These are phyloP conservation scores for Chamaea fasciata DNA, from an alignment of 2,113 vertebrate genomes.

Conservation along the genomic window DNA sequence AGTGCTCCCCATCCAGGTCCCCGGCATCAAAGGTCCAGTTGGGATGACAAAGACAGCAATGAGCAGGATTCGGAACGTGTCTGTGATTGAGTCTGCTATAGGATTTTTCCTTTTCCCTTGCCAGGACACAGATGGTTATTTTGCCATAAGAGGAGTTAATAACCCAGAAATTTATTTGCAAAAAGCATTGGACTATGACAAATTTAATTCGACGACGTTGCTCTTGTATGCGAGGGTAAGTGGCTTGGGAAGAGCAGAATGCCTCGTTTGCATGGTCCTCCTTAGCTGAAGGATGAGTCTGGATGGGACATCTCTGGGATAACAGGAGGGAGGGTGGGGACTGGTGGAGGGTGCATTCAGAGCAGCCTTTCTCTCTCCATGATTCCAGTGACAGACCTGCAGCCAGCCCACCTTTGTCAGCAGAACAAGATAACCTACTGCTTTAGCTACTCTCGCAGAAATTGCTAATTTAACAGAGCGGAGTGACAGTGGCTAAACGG, in stretches of 20 bases:
- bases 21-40: neutral
- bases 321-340: neutral
- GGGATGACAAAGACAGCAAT: neutral
- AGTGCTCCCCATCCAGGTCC: neutral
- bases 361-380: neutral
- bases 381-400: neutral
- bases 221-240: conserved; percentile 79
- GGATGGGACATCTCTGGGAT: neutral
- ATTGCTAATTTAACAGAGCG: neutral
- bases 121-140: conserved; percentile 73
- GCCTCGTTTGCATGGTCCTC: neutral
- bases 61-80: neutral
- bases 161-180: conserved; percentile 77
- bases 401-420: neutral
- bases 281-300: neutral
- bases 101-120: neutral
- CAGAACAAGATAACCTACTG: neutral
- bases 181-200: conserved; percentile 78
- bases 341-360: accelerated
- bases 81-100: neutral
- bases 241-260: neutral
- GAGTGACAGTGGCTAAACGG: neutral
- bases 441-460: neutral
- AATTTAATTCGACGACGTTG: conserved; percentile 66
- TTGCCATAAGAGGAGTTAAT: conserved; percentile 75